Base-by-base conservation (phyloP, 2,797 vertebrate species). In the Danio jaintianensis region DNA sequence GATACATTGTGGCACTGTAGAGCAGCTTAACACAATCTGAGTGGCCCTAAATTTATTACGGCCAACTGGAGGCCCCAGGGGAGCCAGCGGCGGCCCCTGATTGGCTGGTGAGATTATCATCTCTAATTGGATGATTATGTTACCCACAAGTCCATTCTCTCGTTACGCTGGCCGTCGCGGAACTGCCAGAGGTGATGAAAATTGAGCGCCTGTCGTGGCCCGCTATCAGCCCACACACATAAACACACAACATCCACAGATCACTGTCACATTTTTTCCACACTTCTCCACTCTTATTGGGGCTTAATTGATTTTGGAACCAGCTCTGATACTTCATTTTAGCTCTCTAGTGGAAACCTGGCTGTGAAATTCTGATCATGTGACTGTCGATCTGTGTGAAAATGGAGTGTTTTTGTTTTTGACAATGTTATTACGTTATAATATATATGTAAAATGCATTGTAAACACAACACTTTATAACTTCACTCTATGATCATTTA, bases 51-150 rank as follows among this genome's bases (percentile, higher is more conserved):
- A 85, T 68, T 78, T 82, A 78, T 75, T 76, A 76, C 10, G 20
- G 68, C 78, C 63, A 78, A 62, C 70, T 11, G 84, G 40, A 29
- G 47, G 52, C 71, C 85, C 66, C 81, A 0, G 20, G 83, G 82
- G 84, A 63, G 43, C 50, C n/a, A 47, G 66, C 42, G 47, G 2
- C 68, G 78, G 68, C 70, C 53, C 36, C 71, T 73, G 71, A 69
- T 81, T 83, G 79, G 48, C 52, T 47, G 77, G 82, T 81, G 84
- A 83, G 86, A 85, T 89, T 79, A 83, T 83, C 78, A 85, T 82
- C 83, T 84, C 79, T 89, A 87, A 87, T 86, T 84, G 84, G 85
- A 85, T 81, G 78, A 86, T 81, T 84, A 78, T 75, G 80, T 82
- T 87, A 86, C 84, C 74, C 83, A 81, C 78, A 80, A 86, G 77